Percentiles rank a stretch among this genome's conserved stretches.
Evolutionary conservation across 2,888 invertebrate genomes (phyloP).

Genomic region (Eilema caniola): DNA sequence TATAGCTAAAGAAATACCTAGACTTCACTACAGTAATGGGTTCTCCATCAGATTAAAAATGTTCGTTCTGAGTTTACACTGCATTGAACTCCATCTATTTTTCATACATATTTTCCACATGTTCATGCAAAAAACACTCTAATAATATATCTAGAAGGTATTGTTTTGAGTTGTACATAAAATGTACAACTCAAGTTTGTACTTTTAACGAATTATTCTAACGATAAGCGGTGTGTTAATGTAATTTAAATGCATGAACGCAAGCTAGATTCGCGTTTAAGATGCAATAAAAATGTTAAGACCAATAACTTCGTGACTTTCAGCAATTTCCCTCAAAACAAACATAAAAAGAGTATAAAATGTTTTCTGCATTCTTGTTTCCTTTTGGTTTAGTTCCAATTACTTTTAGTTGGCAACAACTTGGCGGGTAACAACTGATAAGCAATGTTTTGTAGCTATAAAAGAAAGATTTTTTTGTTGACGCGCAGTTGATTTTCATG

Average conservation of each 20-base stretch:
- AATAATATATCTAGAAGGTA: too few relatives aligned
- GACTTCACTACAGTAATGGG: not conserved
- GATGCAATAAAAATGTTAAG: not conserved
- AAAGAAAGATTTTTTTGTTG: not conserved
- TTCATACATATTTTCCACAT: too few relatives aligned
- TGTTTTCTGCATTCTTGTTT: not conserved
- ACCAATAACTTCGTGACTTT: not conserved
- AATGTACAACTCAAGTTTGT: too few relatives aligned
- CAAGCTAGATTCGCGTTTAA: not conserved
- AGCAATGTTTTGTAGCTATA: not conserved
- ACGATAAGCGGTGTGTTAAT: not conserved
- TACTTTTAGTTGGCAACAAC: not conserved
- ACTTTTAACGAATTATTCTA: not conserved
- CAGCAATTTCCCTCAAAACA: not conserved
- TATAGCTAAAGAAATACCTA: not conserved
- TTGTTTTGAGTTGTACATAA: too few relatives aligned
- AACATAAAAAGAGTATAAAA: not conserved
- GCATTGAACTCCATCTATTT: too few relatives aligned
- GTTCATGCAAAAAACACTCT: too few relatives aligned
- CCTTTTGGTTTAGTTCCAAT: not conserved
- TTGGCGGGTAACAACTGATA: not conserved
- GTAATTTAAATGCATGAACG: not conserved
- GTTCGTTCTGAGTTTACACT: not conserved
- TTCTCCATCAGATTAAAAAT: not conserved
- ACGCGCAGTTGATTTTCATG: not conserved